Base-by-base conservation (phyloP, 2,888 invertebrate species). In the Euplagia quadripunctaria region DNA sequence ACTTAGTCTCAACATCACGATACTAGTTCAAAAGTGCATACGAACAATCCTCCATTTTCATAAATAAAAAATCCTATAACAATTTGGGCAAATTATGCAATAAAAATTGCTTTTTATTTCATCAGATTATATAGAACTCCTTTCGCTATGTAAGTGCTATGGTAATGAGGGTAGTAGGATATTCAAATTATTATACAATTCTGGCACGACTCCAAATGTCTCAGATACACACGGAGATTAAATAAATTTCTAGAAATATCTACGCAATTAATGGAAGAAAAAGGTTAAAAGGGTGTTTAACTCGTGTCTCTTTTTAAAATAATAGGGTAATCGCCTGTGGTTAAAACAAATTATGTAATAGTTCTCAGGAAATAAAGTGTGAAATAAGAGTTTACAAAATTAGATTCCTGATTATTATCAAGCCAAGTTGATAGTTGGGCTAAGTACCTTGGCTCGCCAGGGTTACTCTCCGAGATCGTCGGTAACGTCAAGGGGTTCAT, bases 191-290 rank as follows among this genome's bases (percentile, higher is more conserved):
- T 42, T 65, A 58, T 65, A 67, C 43, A 61, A 9, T n/a, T n/a
- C 63, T 84, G 84, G 82, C 82, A 52, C 5, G 20, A 16, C 31
- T 80, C 84, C 82, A 84, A 77, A 70, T 58, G 64, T 31, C 42
- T 20, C 58, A 17, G 20, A 43, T 74, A 52, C 71, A 71, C n/a
- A 12, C 8, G n/a, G n/a, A 52, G 52, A 4, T 55, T 55, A 68
- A 61, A 64, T 74, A n/a, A n/a, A n/a, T 79, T 76, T 71, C 16
- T 70, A 51, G 46, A 31, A 65, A 55, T 20, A 41, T 55, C n/a
- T 55, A 9, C n/a, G n/a, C n/a, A 55, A 55, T 55, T 6, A 55
- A 55, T n/a, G n/a, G 1, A 55, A 55, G 16, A 55, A 55, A 6
- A 12, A 52, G 0, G 14, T 6, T 7, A 31, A 31, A 31, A 31